Evolutionary conservation across 2,797 vertebrate genomes (phyloP).

Genomic region (Pempheris klunzingeri): DNA sequence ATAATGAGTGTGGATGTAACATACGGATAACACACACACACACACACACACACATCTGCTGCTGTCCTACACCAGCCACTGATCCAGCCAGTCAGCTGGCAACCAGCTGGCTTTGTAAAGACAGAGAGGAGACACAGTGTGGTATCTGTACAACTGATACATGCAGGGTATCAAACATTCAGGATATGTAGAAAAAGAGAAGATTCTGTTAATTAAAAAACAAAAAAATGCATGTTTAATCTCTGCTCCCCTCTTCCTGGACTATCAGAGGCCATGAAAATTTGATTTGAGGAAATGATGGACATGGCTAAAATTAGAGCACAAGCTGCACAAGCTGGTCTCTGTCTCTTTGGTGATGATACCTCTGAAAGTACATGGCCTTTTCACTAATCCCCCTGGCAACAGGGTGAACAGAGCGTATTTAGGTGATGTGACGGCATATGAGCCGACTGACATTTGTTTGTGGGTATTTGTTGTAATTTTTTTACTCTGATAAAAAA

Average conservation of each 20-base stretch:
- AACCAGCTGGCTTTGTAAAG: conserved; percentile 58
- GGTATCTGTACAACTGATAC: conserved; percentile 15
- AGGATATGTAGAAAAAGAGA: conserved; percentile 13
- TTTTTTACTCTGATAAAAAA: conserved; percentile 3
- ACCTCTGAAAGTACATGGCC: conserved; percentile 45
- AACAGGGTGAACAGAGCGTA: conserved; percentile 7
- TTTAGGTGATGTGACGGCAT: conserved; percentile 10
- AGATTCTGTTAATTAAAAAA: conserved; percentile 7
- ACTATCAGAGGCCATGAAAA: conserved; percentile 20
- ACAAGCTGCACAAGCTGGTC: conserved; percentile 4
- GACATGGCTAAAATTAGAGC: conserved; percentile 39
- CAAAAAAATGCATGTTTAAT: not conserved
- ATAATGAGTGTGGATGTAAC: conserved; percentile 66
- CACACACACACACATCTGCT: conserved; percentile 74
- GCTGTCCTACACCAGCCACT: conserved; percentile 62
- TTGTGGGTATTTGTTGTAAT: not conserved
- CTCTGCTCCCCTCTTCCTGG: conserved; percentile 9
- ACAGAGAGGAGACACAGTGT: conserved; percentile 16
- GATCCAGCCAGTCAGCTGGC: conserved; percentile 65
- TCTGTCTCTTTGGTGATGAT: conserved; percentile 17
- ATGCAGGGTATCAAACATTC: conserved; percentile 9
- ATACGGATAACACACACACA: conserved; percentile 69
- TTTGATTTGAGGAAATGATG: conserved; percentile 36
- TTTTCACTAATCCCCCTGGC: conserved; percentile 38
- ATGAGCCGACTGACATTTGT: conserved; percentile 8